Evolutionary conservation across 2,888 invertebrate genomes (phyloP), one percentile per base, ranked within the genome.

Genomic region (Anthophora plumipes): DNA sequence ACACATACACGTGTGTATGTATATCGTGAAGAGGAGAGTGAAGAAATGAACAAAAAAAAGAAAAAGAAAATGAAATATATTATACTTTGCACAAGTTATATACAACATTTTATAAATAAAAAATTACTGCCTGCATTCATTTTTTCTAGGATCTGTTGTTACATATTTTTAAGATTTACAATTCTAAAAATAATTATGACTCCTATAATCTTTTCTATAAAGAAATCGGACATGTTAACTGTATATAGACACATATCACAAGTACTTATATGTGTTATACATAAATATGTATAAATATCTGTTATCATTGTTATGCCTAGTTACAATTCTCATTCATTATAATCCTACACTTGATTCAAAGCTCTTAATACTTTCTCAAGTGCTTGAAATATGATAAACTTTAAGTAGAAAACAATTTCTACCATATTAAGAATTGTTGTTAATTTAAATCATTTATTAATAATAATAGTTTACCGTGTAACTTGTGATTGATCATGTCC

Each of bases 311-410:
- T 85, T 80, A 81, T 81, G 85, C 72, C 75, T 84, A 84, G 80
- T 72, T 70, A 80, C 69, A 77, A 71, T 71, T 57, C 54, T 83
- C 70, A 57, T 80, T 77, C 70, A 81, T 81, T 57, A 67, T 50
- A 70, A 80, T 79, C 80, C 77, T 89, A 88, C 89, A 89, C 88
- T 89, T 89, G 88, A 85, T 89, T 89, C 88, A 88, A 89, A 88
- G 85, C 86, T 74, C 37, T 64, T 60, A 67, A 64, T 9, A 57
- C 39, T 69, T 69, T 17, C 9, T 70, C 25, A 0, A 63, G 50
- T 50, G 11, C 11, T 43, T 25, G 20, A 59, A 37, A 39, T 25
- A 50, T 22, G 11, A 60, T 22, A 43, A 67, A 64, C 12, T 11
- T 52, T 31, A 31, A 9, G 11, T n/a, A 63, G 11, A 25, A 70